A percentile compares a stretch with the other conserved stretches of the same genome.
phyloP scores from a whole-genome alignment of 1,140 invertebrate species.

The Habropoda laboriosa region DNA sequence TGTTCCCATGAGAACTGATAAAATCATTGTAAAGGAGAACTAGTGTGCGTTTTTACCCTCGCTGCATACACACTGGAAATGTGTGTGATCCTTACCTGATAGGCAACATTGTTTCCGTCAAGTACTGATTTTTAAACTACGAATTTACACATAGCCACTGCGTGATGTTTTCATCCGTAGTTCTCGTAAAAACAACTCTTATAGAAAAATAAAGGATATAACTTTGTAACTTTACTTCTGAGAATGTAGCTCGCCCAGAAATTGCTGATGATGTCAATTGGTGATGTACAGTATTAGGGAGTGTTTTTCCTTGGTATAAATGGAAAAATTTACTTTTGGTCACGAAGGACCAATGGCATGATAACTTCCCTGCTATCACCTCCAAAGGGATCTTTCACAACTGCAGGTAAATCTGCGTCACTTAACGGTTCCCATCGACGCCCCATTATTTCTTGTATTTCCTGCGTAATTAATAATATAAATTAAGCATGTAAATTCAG shows the following conservation, averaged over 20 bases:
- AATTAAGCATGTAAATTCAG: conserved; percentile 8
- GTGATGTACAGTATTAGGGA: conserved; percentile 52
- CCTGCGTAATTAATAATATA: conserved; percentile 67
- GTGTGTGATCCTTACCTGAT: conserved; percentile 41
- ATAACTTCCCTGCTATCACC: conserved; percentile 80
- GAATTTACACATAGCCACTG: conserved; percentile 23
- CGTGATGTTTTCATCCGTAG: conserved; percentile 35
- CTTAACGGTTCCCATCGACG: conserved; percentile 75
- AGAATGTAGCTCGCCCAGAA: conserved; percentile 60
- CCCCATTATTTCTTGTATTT: conserved; percentile 78
- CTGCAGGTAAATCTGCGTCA: conserved; percentile 76
- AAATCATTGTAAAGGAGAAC: conserved; percentile 58
- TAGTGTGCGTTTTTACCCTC: conserved; percentile 58
- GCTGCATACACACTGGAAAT: conserved; percentile 44
- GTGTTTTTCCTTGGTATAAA: conserved; percentile 39
- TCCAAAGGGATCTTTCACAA: conserved; percentile 77
- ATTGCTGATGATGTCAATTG: conserved; percentile 48
- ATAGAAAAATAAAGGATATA: conserved; percentile 65
- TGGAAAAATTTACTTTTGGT: conserved; percentile 75
- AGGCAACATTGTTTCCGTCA: conserved; percentile 32
- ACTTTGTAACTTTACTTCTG: conserved; percentile 67
- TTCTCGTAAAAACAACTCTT: conserved; percentile 63
- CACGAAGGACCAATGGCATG: conserved; percentile 79
- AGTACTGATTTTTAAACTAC: conserved; percentile 46
- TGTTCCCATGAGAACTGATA: conserved; percentile 42